Evolutionary conservation across 2,113 vertebrate genomes (phyloP), one percentile per base, ranked within the genome.

Genomic region (Mobula hypostoma): DNA sequence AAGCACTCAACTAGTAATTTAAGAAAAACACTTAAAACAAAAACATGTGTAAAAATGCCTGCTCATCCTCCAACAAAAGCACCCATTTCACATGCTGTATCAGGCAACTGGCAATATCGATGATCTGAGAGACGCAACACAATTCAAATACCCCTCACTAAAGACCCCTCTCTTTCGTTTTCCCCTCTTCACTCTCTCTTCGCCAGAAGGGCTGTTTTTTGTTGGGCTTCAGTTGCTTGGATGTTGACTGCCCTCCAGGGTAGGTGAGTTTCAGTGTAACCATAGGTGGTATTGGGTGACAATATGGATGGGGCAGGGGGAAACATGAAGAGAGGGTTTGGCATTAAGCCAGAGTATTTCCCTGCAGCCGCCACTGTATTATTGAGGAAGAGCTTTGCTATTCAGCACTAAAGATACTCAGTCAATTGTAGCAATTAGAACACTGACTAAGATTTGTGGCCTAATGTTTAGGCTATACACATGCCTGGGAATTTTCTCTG

Each of bases 11-110:
- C n/a, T 19, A 90, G 85, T 90, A 90, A 90, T 66, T 90, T 90
- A 90, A 90, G 85, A 90, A 90, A 88, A 90, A 68, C 85, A 90
- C 63, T 90, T 90, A 90, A 90, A 90, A 66, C 85, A 90, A 68
- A 90, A 90, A 90, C 85, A 90, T 90, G 85, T 90, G 85, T 90
- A 90, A 68, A 74, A 32, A 90, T 90, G 61, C 63, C 61, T 29
- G 61, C 85, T 90, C 85, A 90, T 90, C 85, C 66, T 90, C 29
- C 63, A 32, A 90, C 29, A n/a, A 90, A 90, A 90, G 61, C 15
- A 90, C 85, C 61, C 15, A 90, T 90, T 61, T 90, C 85, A n/a
- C 85, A 19, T 66, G 32, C 6, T 8, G 15, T 66, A 90, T 90
- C 40, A 19, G 66, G 61, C 85, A 32, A 32, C 17, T 19, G 27